Conservation (phyloP, 1,140 invertebrate species). For the Drosophila ananassae region DNA sequence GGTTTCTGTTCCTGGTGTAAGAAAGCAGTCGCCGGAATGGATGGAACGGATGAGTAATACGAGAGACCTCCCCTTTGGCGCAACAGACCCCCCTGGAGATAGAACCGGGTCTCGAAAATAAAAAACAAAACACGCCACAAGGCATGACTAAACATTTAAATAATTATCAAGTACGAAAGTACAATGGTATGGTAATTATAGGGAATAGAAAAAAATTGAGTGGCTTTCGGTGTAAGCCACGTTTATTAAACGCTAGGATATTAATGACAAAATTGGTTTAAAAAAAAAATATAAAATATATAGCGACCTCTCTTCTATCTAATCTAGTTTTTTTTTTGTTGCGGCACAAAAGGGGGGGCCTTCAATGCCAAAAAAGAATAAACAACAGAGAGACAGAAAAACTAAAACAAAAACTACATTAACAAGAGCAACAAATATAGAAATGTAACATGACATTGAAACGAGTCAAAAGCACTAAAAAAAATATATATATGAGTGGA, state of each 20-base stretch:
- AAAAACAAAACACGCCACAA: conserved; percentile 33
- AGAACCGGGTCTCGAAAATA: conserved; percentile 9
- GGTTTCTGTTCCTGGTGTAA: conserved; percentile 22
- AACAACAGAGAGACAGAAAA: background rate
- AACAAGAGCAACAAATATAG: conserved; percentile 46
- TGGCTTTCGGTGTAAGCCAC: background rate
- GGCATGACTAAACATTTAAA: conserved; percentile 44
- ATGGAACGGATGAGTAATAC: conserved; percentile 28
- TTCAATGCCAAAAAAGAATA: conserved; percentile 58
- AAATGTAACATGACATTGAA: conserved; percentile 80
- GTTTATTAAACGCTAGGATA: background rate
- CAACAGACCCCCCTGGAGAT: conserved; percentile 18
- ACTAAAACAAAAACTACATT: conserved; percentile 25
- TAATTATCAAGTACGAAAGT: conserved; percentile 42
- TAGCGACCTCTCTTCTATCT: conserved; percentile 47
- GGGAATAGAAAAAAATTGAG: conserved; percentile 27
- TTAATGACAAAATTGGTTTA: background rate
- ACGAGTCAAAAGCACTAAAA: conserved; percentile 68
- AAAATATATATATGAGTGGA: conserved; percentile 9
- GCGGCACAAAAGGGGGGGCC: conserved; percentile 25
- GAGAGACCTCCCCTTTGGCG: conserved; percentile 6
- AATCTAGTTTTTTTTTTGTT: conserved; percentile 50
- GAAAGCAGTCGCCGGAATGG: background rate
- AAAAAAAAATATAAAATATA: conserved; percentile 7
- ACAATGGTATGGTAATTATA: conserved; percentile 40